A percentile compares a stretch with the other conserved stretches of the same genome.
These are phyloP conservation scores for Chiloscyllium plagiosum DNA, from an alignment of 2,113 vertebrate genomes.

Conservation along the genomic window DNA sequence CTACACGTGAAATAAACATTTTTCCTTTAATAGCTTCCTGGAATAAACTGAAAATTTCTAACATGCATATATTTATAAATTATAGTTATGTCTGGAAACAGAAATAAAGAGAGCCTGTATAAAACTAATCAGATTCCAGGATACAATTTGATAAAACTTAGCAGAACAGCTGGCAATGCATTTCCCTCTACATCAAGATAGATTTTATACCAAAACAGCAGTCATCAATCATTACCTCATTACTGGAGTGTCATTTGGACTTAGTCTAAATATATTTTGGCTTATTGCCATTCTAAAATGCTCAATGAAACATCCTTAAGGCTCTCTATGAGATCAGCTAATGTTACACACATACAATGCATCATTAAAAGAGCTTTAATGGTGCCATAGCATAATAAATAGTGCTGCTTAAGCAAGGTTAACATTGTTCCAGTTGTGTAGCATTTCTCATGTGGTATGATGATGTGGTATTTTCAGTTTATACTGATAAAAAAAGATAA, in stretches of 20 bases:
- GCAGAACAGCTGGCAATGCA: constrained; percentile 35
- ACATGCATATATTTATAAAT: constrained; percentile 31
- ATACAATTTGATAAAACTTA: constrained; percentile 37
- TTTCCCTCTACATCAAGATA: constrained; percentile 61
- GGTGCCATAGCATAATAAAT: constrained; percentile 73
- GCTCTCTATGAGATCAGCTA: constrained; percentile 72
- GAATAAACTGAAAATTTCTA: constrained; percentile 31
- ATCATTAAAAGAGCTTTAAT: constrained; percentile 68
- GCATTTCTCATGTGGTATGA: constrained; percentile 57
- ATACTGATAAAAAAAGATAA: constrained; percentile 63
- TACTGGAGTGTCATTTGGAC: constrained; percentile 73
- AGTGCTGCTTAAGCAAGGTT: constrained; percentile 60
- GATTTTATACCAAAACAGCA: constrained; percentile 68
- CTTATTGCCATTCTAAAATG: constrained; percentile 72
- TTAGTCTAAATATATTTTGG: constrained; percentile 77
- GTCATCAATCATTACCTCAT: constrained; percentile 82
- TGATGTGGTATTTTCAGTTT: constrained; percentile 62
- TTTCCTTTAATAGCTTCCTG: constrained; percentile 24
- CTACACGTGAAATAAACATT: constrained; percentile 1
- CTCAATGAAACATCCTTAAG: constrained; percentile 76
- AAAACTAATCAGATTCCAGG: constrained; percentile 32
- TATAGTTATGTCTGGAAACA: constrained; percentile 32
- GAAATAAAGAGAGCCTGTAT: constrained; percentile 32
- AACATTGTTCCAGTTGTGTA: constrained; percentile 38
- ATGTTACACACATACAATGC: constrained; percentile 65